These are phyloP conservation scores for Stegodyphus mimosarum DNA, from an alignment of 1,140 invertebrate species.

Conservation along the genomic window DNA sequence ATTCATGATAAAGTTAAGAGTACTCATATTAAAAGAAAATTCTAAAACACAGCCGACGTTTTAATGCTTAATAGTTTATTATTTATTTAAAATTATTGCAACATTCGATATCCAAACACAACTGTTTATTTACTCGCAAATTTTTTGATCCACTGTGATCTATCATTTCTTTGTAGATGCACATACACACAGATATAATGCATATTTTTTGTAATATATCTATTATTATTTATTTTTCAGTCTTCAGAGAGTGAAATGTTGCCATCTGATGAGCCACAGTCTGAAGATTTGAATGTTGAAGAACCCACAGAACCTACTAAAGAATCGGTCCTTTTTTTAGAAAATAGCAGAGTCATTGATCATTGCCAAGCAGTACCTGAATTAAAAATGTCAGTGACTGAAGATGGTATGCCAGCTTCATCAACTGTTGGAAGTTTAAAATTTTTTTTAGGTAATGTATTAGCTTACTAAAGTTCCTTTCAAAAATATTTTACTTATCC, in stretches of 20 bases:
- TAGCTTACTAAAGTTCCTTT: too few relatives aligned
- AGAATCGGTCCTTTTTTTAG: conserved; percentile 50
- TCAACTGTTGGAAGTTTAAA: conserved; percentile 55
- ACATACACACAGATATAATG: too few relatives aligned
- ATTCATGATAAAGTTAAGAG: too few relatives aligned
- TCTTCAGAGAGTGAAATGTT: neutral
- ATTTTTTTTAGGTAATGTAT: conserved; percentile 60
- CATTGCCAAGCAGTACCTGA: conserved; percentile 18
- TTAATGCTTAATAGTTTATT: too few relatives aligned
- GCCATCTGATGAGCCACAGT: neutral
- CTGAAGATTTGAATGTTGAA: neutral
- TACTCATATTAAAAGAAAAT: too few relatives aligned
- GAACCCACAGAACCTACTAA: neutral
- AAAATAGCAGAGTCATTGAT: conserved; percentile 53
- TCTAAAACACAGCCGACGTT: too few relatives aligned
- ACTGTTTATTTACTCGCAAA: too few relatives aligned
- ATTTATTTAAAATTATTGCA: too few relatives aligned
- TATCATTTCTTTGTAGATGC: too few relatives aligned
- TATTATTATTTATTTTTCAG: neutral
- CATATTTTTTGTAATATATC: too few relatives aligned
- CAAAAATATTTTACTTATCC: neutral
- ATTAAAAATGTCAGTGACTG: conserved; percentile 15
- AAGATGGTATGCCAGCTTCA: conserved; percentile 8
- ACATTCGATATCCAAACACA: too few relatives aligned
- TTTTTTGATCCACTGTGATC: too few relatives aligned